Percentiles rank a stretch among this genome's conserved stretches.
These are phyloP conservation scores for Acanthisitta chloris DNA, from an alignment of 2,113 vertebrate genomes.

Conservation along the genomic window DNA sequence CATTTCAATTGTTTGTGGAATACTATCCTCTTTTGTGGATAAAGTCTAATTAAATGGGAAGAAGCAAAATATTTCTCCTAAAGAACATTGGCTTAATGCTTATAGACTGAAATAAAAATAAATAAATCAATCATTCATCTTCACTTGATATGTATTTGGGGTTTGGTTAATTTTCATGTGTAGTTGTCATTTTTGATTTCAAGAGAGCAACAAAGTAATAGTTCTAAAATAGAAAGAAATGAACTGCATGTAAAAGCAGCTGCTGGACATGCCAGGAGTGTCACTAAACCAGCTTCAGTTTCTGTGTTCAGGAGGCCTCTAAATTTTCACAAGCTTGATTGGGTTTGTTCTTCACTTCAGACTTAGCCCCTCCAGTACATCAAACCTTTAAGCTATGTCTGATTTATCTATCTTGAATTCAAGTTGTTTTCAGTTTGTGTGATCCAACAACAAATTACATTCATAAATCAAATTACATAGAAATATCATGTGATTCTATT, in stretches of 20 bases:
- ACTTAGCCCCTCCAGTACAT: accelerated
- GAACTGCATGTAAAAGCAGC: neutral
- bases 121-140: neutral
- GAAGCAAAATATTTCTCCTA: neutral
- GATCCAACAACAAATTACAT: neutral
- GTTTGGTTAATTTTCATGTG: neutral
- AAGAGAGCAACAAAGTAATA: neutral
- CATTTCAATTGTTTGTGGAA: neutral
- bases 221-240: neutral
- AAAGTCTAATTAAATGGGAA: neutral
- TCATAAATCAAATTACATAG: neutral
- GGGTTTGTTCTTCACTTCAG: neutral
- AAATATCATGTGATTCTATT: neutral
- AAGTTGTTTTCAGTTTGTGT: neutral
- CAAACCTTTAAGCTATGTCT: neutral
- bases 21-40: neutral
- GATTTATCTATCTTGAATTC: neutral
- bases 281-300: neutral
- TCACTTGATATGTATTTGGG: neutral
- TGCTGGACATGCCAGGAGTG: neutral
- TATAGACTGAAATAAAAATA: neutral
- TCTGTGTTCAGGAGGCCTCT: neutral
- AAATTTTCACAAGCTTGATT: neutral
- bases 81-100: neutral
- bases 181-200: neutral